Base-by-base conservation (phyloP, 2,888 invertebrate genomes). In the Zelleria hepariella region DNA sequence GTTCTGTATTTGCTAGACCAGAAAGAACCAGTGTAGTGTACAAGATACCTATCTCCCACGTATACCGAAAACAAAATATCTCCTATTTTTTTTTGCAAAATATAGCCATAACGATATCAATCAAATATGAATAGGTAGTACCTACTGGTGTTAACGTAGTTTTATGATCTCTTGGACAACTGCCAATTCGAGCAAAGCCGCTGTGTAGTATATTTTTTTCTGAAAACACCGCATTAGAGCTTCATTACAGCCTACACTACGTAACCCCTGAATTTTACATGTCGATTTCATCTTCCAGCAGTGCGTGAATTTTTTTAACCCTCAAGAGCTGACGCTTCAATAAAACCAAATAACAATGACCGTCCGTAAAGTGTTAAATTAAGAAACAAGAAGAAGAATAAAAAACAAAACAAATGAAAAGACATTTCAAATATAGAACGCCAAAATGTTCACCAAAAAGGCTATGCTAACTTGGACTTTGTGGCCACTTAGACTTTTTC, bases 331-430 rank as follows among this genome's bases (percentile, higher is more conserved):
- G 49, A 49, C 5, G n/a, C 5, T 18, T 49, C 5, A 53, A 4
- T 53, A 24, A 53, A 23, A 21, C n/a, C n/a, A n/a, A 42, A 42
- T 42, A 42, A 24, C 7, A 32, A 32, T 27, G 27, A n/a, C 56
- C 32, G 27, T 56, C 32, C 56, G 7, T 27, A 4, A 42, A 42
- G 55, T 27, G 18, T 56, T 32, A 18, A 32, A 26, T 25, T 23
- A 49, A n/a, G 49, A 51, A 20, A n/a, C n/a, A n/a, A n/a, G n/a
- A n/a, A 49, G 20, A 7, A 7, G 5, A 32, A 32, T 32, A 7
- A 49, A 49, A 49, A 49, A 49, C 20, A 52, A 49, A 53, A 53
- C 23, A 53, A 53, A 53, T 53, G 53, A 53, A 55, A 55, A 55
- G 55, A 55, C 32, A 32, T 7, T 55, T 27, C 7, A 55, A 32